Evolutionary conservation across 2,113 vertebrate genomes (phyloP).

Genomic region (Coturnix japonica): DNA sequence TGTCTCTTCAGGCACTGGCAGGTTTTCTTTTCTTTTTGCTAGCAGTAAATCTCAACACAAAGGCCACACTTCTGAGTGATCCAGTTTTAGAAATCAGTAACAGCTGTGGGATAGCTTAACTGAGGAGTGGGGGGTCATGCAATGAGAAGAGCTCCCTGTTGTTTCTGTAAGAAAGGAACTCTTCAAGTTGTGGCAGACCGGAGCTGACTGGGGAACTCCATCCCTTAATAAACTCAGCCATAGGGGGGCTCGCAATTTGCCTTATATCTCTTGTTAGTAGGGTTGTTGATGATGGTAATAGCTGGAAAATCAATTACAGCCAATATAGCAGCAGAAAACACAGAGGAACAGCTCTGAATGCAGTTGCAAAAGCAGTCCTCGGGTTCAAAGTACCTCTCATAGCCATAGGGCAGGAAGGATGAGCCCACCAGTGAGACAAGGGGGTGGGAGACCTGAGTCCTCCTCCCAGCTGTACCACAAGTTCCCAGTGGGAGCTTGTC

Average conservation of each 20-base stretch:
- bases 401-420: not conserved
- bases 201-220: not conserved
- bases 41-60: not conserved
- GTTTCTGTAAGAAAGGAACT: constrained; percentile 3
- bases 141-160: not conserved
- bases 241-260: not conserved
- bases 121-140: not conserved
- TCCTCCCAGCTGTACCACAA: not conserved
- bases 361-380: not conserved
- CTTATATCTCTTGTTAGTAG: not conserved
- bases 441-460: not conserved
- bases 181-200: not conserved
- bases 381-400: not conserved
- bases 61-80: not conserved
- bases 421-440: not conserved
- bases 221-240: not conserved
- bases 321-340: not conserved
- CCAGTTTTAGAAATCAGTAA: not conserved
- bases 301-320: not conserved
- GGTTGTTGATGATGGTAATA: not conserved
- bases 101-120: constrained; percentile 12
- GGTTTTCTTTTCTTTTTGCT: constrained; percentile 5
- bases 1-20: not conserved
- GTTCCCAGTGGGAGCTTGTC: not conserved
- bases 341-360: not conserved